phyloP scores from a whole-genome alignment of 2,113 vertebrate species.

The Sphyrna mokarran region DNA sequence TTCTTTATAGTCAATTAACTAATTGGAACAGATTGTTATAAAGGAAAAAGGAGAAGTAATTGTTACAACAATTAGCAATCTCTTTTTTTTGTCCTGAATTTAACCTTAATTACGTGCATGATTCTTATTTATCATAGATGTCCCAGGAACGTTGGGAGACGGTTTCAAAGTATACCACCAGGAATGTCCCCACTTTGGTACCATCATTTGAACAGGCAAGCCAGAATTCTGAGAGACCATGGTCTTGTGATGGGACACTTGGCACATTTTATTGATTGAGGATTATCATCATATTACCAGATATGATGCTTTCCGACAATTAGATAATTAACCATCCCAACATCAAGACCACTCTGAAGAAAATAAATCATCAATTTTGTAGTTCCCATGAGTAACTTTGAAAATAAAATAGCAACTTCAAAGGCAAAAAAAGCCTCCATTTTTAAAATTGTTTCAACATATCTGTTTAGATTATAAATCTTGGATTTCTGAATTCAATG shows the following conservation, averaged over 20 bases:
- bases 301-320: neutral
- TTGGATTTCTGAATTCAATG: neutral
- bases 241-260: constrained; percentile 20
- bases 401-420: constrained; percentile 16
- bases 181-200: neutral
- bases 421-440: neutral
- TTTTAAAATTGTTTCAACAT: neutral
- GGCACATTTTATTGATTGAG: neutral
- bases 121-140: neutral
- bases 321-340: neutral
- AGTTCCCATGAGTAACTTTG: neutral
- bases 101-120: neutral
- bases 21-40: no score
- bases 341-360: neutral
- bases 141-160: no score
- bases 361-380: neutral
- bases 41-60: neutral
- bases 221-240: constrained; percentile 19
- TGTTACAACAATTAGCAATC: neutral
- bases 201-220: constrained; percentile 21
- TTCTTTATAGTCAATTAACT: neutral
- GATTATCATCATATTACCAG: neutral
- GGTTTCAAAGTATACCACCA: neutral
- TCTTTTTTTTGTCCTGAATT: neutral
- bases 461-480: neutral